Evolutionary conservation across 2,113 vertebrate genomes (phyloP).

Genomic region (Scalopus aquaticus): DNA sequence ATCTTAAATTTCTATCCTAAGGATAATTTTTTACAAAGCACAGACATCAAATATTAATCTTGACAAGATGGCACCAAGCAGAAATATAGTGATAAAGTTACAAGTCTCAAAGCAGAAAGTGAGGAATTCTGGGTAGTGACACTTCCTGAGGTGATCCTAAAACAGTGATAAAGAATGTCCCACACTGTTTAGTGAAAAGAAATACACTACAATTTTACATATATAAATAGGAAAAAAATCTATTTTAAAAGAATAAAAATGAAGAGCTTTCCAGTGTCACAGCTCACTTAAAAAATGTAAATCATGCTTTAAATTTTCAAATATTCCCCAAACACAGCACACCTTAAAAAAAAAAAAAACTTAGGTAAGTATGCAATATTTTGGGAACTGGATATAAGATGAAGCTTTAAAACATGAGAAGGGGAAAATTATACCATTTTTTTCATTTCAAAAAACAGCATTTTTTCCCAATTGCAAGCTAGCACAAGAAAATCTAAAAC

Average conservation of each 20-base stretch:
- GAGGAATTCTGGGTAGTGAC: slow-evolving; percentile 81
- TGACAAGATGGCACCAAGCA: slow-evolving; percentile 85
- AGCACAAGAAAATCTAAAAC: slow-evolving; percentile 87
- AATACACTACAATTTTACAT: slow-evolving; percentile 78
- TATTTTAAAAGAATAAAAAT: slow-evolving; percentile 77
- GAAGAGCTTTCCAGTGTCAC: slow-evolving; percentile 89
- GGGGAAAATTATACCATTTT: slow-evolving; percentile 36
- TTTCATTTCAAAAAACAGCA: slow-evolving; percentile 84
- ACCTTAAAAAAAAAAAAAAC: slow-evolving; percentile 83
- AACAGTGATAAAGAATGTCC: slow-evolving; percentile 83
- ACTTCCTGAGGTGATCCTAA: slow-evolving; percentile 92
- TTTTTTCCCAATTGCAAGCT: slow-evolving; percentile 85
- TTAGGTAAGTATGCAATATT: slow-evolving; percentile 79
- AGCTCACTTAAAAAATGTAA: slow-evolving; percentile 84
- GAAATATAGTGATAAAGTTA: slow-evolving; percentile 72
- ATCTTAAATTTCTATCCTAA: background rate
- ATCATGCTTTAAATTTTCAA: slow-evolving; percentile 87
- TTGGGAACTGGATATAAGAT: slow-evolving; percentile 80
- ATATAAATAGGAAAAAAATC: slow-evolving; percentile 84
- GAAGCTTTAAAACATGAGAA: slow-evolving; percentile 81
- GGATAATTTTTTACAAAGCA: slow-evolving; percentile 29
- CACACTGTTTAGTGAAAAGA: slow-evolving; percentile 77
- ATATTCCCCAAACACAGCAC: slow-evolving; percentile 92
- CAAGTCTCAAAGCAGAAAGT: slow-evolving; percentile 79
- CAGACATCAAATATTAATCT: slow-evolving; percentile 62